A percentile compares a stretch with the other conserved stretches of the same genome.
Evolutionary conservation across 2,113 vertebrate genomes (phyloP).

Genomic region (Triplophysa dalaica): DNA sequence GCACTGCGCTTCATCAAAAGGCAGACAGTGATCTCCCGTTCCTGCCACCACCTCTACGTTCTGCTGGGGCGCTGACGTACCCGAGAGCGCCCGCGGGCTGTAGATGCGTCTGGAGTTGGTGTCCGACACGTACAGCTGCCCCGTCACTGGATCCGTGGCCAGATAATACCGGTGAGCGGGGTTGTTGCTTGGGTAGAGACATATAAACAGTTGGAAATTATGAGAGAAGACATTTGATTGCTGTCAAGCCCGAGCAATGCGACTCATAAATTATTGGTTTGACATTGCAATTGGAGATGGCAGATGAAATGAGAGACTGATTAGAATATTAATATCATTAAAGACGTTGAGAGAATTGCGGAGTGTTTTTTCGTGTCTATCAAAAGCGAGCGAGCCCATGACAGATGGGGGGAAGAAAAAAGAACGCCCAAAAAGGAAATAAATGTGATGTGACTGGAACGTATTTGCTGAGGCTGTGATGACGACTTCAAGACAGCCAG

Average conservation of each 20-base stretch:
- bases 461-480: constrained; percentile 58
- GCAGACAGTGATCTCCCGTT: constrained; percentile 94
- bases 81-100: constrained; percentile 79
- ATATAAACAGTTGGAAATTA: not conserved
- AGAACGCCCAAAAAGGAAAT: constrained; percentile 55
- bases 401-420: constrained; percentile 32
- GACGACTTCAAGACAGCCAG: constrained; percentile 60
- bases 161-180: constrained; percentile 96
- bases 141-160: constrained; percentile 87
- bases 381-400: constrained; percentile 23
- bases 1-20: constrained; percentile 94
- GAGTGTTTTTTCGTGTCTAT: constrained; percentile 17
- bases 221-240: constrained; percentile 11
- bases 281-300: constrained; percentile 35
- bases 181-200: constrained; percentile 83
- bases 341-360: constrained; percentile 24
- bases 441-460: constrained; percentile 61
- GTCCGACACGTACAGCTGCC: constrained; percentile 94
- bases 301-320: constrained; percentile 42
- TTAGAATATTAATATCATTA: constrained; percentile 49
- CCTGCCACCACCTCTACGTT: constrained; percentile 91
- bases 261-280: constrained; percentile 21
- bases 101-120: constrained; percentile 96
- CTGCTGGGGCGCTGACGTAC: constrained; percentile 85
- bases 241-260: not conserved